Base-by-base conservation (phyloP, 1,140 invertebrate species). In the Orius laevigatus region DNA sequence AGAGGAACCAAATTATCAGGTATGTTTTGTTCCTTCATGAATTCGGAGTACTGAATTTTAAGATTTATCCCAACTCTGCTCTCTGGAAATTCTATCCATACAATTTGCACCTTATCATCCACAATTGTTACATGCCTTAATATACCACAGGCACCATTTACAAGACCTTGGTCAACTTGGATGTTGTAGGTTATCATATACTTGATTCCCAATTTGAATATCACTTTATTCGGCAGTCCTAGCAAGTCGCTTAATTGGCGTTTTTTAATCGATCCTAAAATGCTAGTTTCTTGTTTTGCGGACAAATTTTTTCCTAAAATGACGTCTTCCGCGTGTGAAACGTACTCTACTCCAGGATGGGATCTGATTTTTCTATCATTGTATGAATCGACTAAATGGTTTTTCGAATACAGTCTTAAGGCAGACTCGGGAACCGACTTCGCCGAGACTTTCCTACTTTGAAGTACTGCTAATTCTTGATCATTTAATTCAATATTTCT, bases 201-300 rank as follows among this genome's bases (percentile, higher is more conserved):
- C 39, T 34, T 15, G 35, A 14, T 38, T 5, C 42, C 42, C 9
- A 51, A 20, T 38, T 51, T 51, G 12, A 32, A 39, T 38, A 46
- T 12, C n/a, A 45, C 15, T 50, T 25, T 2, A 50, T 11, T 20
- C 19, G 18, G 4, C 33, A 40, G 38, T 34, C 9, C 5, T 34
- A 45, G 44, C 16, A 14, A 38, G 8, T 34, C 33, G 6, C 8
- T 8, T n/a, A 34, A 34, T n/a, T 34, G 8, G 8, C n/a, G 8
- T n/a, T 6, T 34, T 34, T 34, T 34, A 8, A 34, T 8, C 8
- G 33, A 34, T 34, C 8, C 8, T 8, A 34, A n/a, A 34, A 34
- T 34, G 8, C 33, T 34, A 34, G 8, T 34, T 34, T n/a, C n/a
- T 8, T 8, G 6, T 6, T 6, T 34, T n/a, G 8, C 33, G n/a